Evolutionary conservation across 2,113 vertebrate species (phyloP).

Genomic region (Phylloscopus trochiloides): DNA sequence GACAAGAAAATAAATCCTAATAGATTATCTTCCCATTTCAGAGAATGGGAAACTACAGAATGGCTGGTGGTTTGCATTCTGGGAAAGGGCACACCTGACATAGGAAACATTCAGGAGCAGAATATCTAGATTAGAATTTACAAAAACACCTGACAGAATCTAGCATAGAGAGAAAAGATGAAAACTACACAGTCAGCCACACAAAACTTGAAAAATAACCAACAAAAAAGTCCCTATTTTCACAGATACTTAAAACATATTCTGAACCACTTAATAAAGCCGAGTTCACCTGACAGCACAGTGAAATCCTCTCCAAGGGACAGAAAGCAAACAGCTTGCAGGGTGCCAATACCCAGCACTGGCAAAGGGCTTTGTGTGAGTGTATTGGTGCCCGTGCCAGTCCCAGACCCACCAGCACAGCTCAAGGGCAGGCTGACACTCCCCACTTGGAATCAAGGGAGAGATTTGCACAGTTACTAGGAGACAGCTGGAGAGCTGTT

Average conservation of each 20-base stretch:
- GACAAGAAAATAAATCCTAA: background rate
- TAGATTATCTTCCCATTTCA: background rate
- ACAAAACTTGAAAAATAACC: background rate
- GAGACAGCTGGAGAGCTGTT: background rate
- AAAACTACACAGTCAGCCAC: background rate
- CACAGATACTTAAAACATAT: background rate
- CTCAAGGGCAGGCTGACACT: background rate
- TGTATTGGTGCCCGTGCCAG: background rate
- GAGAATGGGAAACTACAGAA: background rate
- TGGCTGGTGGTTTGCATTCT: background rate
- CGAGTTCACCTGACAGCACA: background rate
- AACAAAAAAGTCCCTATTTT: background rate
- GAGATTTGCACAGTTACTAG: background rate
- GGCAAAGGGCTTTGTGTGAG: background rate
- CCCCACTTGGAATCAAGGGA: background rate
- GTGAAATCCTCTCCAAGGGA: background rate
- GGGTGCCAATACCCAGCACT: background rate
- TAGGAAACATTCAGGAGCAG: background rate
- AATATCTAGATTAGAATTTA: background rate
- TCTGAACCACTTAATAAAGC: background rate
- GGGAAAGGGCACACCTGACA: background rate
- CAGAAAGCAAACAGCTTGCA: background rate
- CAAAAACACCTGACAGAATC: background rate
- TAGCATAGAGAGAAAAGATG: background rate
- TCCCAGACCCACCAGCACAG: background rate